Conservation (phyloP, 2,797 vertebrate species). For the Sebastes trivittatus region DNA sequence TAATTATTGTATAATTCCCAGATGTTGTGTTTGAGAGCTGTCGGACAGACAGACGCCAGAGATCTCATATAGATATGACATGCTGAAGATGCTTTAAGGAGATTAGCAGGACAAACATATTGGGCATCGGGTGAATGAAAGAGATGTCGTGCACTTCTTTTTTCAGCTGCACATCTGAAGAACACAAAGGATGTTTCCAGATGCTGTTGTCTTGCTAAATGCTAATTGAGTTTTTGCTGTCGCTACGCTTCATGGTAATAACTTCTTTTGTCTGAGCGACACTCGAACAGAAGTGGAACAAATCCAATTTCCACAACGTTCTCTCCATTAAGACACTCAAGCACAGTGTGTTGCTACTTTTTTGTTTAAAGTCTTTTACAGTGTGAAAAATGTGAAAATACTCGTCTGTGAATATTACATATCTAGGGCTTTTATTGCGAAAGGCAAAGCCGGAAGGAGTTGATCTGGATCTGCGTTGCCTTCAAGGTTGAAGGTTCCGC, state of each 20-base stretch:
- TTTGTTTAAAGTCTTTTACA: not conserved
- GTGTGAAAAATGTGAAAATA: not conserved
- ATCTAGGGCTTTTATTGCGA: not conserved
- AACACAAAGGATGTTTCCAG: not conserved
- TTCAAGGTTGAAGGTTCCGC: not conserved
- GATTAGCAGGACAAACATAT: not conserved
- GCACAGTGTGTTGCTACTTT: not conserved
- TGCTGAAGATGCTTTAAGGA: not conserved
- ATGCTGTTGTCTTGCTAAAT: not conserved
- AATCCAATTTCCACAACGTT: constrained; percentile 28
- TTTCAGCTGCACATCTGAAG: not conserved
- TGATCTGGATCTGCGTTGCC: not conserved
- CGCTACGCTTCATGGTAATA: constrained; percentile 23
- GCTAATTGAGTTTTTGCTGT: constrained; percentile 28
- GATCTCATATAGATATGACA: constrained; percentile 22
- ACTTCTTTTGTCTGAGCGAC: constrained; percentile 20
- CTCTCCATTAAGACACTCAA: not conserved
- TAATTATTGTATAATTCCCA: not conserved
- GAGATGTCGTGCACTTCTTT: not conserved
- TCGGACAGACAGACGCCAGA: not conserved
- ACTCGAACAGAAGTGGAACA: constrained; percentile 23
- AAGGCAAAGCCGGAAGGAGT: not conserved
- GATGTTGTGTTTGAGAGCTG: not conserved
- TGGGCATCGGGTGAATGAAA: not conserved
- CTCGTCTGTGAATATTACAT: not conserved